A percentile compares a stretch with the other conserved stretches of the same genome.
Conservation (phyloP, 2,113 vertebrate species). For the Anhinga anhinga region DNA sequence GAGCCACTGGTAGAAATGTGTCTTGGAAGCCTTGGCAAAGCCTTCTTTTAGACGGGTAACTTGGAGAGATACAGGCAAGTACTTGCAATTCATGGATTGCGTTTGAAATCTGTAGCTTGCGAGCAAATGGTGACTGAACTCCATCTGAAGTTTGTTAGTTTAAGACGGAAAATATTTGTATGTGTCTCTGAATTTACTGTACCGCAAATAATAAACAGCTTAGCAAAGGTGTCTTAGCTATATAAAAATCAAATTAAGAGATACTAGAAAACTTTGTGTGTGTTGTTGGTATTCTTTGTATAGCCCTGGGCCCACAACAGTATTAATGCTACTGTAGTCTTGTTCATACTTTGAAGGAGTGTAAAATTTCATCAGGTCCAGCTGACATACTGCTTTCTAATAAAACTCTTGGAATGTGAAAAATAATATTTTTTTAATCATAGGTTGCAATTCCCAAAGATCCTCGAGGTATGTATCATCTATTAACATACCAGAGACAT, state of each 20-base stretch:
- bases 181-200: not conserved
- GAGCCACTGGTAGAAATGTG: not conserved
- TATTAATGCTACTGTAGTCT: not conserved
- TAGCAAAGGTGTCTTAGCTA: not conserved
- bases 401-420: not conserved
- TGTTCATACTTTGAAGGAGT: not conserved
- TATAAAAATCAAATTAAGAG: not conserved
- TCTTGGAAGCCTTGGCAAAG: not conserved
- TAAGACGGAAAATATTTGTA: not conserved
- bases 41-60: not conserved
- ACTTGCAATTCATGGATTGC: not conserved
- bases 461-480: not conserved
- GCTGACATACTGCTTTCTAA: not conserved
- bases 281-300: not conserved
- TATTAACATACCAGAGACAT: not conserved
- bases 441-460: not conserved
- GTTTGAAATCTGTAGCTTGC: not conserved
- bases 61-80: not conserved
- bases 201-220: not conserved
- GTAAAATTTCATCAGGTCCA: not conserved
- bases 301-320: not conserved
- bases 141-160: not conserved
- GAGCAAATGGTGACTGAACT: not conserved
- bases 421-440: not conserved
- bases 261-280: not conserved